phyloP scores from a whole-genome alignment of 1,140 invertebrate genomes.

The Bombus consobrinus region DNA sequence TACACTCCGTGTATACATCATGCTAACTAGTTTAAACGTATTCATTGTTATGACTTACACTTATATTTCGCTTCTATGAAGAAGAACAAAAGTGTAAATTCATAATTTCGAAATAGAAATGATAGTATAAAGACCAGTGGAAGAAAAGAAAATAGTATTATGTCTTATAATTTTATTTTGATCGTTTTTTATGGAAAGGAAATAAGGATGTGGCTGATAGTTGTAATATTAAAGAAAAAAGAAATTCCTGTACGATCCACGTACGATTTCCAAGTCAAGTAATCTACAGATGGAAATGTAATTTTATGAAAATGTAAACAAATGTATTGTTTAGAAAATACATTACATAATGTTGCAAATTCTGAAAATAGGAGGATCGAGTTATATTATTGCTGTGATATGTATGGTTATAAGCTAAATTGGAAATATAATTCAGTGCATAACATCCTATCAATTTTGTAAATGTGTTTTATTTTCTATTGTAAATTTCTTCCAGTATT shows the following conservation, averaged over 20 bases:
- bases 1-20: background rate
- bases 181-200: background rate
- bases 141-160: conserved; percentile 28
- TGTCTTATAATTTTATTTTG: conserved; percentile 13
- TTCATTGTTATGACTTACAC: conserved; percentile 10
- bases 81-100: conserved; percentile 31
- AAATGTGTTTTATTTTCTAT: conserved; percentile 28
- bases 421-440: conserved; percentile 36
- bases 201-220: background rate
- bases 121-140: conserved; percentile 42
- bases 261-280: background rate
- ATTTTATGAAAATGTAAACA: conserved; percentile 40
- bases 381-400: conserved; percentile 67
- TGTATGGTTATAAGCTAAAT: conserved; percentile 64
- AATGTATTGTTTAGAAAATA: conserved; percentile 44
- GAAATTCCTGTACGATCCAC: background rate
- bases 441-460: conserved; percentile 28
- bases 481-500: background rate
- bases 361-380: conserved; percentile 35
- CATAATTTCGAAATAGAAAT: conserved; percentile 42
- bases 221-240: background rate
- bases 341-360: conserved; percentile 31
- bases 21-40: conserved; percentile 14
- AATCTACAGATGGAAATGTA: background rate
- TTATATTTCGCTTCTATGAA: conserved; percentile 28